These are phyloP conservation scores for Aquatica leii DNA, from an alignment of 2,888 invertebrate genomes.

Conservation along the genomic window DNA sequence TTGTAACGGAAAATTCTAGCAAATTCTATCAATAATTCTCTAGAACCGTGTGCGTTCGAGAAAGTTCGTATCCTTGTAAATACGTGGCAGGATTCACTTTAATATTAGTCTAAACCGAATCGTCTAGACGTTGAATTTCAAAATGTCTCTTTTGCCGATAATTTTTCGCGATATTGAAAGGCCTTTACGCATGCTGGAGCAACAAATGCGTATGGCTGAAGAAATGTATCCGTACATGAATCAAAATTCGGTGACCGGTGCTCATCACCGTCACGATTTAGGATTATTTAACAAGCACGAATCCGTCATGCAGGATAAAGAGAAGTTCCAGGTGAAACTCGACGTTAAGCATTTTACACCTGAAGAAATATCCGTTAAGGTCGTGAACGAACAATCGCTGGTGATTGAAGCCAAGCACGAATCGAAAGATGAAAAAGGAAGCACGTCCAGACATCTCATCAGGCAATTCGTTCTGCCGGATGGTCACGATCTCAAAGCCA, in stretches of 20 bases:
- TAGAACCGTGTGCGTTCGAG: no score
- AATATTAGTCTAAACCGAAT: no score
- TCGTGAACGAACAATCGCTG: slow-evolving; percentile 30
- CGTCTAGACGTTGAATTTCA: slow-evolving; percentile 12
- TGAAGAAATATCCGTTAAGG: slow-evolving; percentile 39
- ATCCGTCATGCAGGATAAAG: slow-evolving; percentile 68
- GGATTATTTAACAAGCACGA: slow-evolving; percentile 48
- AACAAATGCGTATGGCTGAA: slow-evolving; percentile 48
- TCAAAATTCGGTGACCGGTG: not conserved
- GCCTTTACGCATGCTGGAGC: slow-evolving; percentile 49
- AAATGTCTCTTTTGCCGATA: slow-evolving; percentile 48
- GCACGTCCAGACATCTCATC: slow-evolving; percentile 78
- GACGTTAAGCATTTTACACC: slow-evolving; percentile 37
- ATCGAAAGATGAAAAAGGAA: slow-evolving; percentile 48
- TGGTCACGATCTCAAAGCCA: slow-evolving; percentile 76
- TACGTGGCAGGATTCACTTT: no score
- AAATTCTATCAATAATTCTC: no score
- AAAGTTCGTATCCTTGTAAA: no score
- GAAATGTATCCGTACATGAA: slow-evolving; percentile 38
- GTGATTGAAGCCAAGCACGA: slow-evolving; percentile 40
- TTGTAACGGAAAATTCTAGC: no score
- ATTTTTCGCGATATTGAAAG: slow-evolving; percentile 48
- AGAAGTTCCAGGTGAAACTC: slow-evolving; percentile 63
- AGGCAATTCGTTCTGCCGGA: slow-evolving; percentile 79
- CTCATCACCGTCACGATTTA: not conserved